Evolutionary conservation across 2,888 invertebrate species (phyloP).

Genomic region (Apamea sordens): DNA sequence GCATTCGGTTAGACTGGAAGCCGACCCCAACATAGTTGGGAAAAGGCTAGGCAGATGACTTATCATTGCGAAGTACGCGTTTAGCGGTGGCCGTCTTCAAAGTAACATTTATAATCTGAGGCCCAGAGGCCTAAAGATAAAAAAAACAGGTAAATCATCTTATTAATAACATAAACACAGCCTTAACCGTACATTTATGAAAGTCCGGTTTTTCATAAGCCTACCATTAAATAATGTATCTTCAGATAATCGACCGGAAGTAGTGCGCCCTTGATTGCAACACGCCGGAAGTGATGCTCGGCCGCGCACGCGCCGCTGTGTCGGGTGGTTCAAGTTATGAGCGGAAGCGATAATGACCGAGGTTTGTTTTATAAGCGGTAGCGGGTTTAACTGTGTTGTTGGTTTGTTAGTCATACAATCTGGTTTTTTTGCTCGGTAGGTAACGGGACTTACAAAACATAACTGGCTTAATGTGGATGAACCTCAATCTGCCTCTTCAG

Average conservation of each 20-base stretch:
- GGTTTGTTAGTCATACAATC: too few species aligned
- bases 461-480: too few species aligned
- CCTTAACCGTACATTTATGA: conserved; percentile 20
- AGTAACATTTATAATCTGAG: not conserved
- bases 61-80: not conserved
- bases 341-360: conserved; percentile 10
- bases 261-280: conserved; percentile 65
- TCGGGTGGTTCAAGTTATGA: conserved; percentile 21
- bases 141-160: not conserved
- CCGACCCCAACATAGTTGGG: too few species aligned
- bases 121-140: too few species aligned
- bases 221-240: conserved; percentile 50
- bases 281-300: conserved; percentile 63
- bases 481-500: too few species aligned
- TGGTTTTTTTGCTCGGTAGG: too few species aligned
- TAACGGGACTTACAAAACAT: too few species aligned
- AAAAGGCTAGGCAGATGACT: not conserved
- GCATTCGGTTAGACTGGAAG: too few species aligned
- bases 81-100: not conserved
- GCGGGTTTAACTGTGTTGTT: too few species aligned
- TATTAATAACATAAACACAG: not conserved
- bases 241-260: conserved; percentile 65
- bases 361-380: not conserved
- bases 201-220: conserved; percentile 40
- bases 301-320: conserved; percentile 54